These are phyloP conservation scores for Hypanus sabinus DNA, from an alignment of 2,113 vertebrate species.

Conservation along the genomic window DNA sequence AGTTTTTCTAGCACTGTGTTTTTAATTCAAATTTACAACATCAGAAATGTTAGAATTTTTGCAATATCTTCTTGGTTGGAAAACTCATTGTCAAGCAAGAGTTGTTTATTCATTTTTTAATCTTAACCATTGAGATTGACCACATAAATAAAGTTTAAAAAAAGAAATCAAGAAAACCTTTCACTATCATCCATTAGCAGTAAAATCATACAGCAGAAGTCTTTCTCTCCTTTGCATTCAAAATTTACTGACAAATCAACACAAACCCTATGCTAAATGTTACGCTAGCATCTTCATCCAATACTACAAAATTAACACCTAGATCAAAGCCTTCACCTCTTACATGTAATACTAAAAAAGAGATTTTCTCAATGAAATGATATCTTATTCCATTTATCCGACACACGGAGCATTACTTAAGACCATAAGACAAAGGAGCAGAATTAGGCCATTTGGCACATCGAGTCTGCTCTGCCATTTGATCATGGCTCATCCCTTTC, in stretches of 20 bases:
- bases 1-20: no score
- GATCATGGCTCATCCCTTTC: no score
- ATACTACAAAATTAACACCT: not conserved
- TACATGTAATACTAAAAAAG: not conserved
- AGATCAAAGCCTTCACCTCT: not conserved
- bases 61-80: no score
- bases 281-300: not conserved
- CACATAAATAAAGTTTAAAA: not conserved
- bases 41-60: no score
- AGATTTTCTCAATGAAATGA: not conserved
- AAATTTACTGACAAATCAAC: not conserved
- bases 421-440: no score
- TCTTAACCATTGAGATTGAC: not conserved
- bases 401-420: not conserved
- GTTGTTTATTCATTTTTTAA: no score
- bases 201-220: not conserved
- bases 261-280: not conserved
- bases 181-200: not conserved
- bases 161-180: not conserved
- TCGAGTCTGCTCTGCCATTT: no score
- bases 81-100: no score
- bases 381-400: not conserved
- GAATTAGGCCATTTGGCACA: no score
- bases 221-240: not conserved
- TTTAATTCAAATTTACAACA: no score